These are phyloP conservation scores for Galaxias olidus DNA, from an alignment of 2,797 vertebrate species.

Conservation along the genomic window DNA sequence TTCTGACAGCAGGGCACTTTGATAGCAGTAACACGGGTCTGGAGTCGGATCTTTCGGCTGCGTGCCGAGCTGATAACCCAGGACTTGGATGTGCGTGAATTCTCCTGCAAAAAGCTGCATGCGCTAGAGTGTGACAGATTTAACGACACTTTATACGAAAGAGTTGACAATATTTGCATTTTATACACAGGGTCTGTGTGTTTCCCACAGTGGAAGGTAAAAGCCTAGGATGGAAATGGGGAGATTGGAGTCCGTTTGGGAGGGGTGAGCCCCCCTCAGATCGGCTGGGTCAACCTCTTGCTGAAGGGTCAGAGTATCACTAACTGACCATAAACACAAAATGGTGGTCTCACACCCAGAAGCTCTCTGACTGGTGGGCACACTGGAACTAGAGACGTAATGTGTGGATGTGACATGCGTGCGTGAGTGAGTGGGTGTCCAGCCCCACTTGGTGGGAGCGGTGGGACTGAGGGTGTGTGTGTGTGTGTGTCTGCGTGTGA, in stretches of 20 bases:
- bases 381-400: slow-evolving; percentile 47
- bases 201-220: slow-evolving; percentile 58
- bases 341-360: slow-evolving; percentile 56
- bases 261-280: slow-evolving; percentile 38
- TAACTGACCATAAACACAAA: slow-evolving; percentile 61
- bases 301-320: slow-evolving; percentile 53
- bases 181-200: slow-evolving; percentile 60
- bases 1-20: slow-evolving; percentile 42
- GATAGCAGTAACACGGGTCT: slow-evolving; percentile 39
- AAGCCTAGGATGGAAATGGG: slow-evolving; percentile 56
- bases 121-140: slow-evolving; percentile 57
- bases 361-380: slow-evolving; percentile 57
- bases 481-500: slow-evolving; percentile 44
- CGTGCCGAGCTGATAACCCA: slow-evolving; percentile 34
- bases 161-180: slow-evolving; percentile 62
- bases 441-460: slow-evolving; percentile 58
- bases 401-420: not conserved
- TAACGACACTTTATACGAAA: slow-evolving; percentile 67
- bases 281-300: slow-evolving; percentile 29
- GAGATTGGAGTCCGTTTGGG: slow-evolving; percentile 42
- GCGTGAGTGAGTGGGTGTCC: slow-evolving; percentile 42
- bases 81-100: slow-evolving; percentile 46
- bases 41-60: slow-evolving; percentile 34
- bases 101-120: slow-evolving; percentile 65
- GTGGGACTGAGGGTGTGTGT: slow-evolving; percentile 45